Conservation (phyloP, 2,797 vertebrate species). For the Channallabes apus region DNA sequence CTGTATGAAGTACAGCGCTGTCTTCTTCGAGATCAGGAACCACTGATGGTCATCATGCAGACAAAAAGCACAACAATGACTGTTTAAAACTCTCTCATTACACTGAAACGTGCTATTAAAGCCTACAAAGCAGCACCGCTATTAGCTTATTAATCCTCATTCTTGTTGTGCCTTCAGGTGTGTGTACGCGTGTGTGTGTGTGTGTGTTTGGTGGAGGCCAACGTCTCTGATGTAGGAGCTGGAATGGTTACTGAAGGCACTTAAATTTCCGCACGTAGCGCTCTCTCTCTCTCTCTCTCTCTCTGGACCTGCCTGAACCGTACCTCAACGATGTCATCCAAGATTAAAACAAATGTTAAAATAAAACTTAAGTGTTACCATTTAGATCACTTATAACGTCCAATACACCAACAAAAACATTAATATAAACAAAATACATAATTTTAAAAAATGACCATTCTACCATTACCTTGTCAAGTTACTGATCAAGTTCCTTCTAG, state of each 20-base stretch:
- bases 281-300: too few species aligned
- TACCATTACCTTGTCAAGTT: not conserved
- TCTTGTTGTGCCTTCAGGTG: too few species aligned
- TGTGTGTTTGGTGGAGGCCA: too few species aligned
- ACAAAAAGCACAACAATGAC: not conserved
- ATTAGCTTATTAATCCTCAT: not conserved
- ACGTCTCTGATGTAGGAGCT: not conserved
- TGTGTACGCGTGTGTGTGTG: too few species aligned
- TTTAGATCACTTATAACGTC: not conserved
- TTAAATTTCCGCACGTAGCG: conserved; percentile 56
- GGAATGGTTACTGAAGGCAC: conserved; percentile 68
- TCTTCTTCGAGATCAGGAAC: not conserved
- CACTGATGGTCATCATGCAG: not conserved
- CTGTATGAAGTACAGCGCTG: not conserved
- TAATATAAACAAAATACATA: not conserved
- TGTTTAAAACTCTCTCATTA: not conserved
- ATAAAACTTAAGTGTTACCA: too few species aligned
- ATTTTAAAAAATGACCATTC: too few species aligned
- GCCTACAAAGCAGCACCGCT: not conserved
- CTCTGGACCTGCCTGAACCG: not conserved
- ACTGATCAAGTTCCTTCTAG: not conserved
- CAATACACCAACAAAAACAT: too few species aligned
- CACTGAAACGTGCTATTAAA: not conserved
- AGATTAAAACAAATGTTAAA: not conserved
- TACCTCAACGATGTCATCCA: not conserved